Conservation (phyloP, 2,888 invertebrate species). For the Chrysolina oricalcia region DNA sequence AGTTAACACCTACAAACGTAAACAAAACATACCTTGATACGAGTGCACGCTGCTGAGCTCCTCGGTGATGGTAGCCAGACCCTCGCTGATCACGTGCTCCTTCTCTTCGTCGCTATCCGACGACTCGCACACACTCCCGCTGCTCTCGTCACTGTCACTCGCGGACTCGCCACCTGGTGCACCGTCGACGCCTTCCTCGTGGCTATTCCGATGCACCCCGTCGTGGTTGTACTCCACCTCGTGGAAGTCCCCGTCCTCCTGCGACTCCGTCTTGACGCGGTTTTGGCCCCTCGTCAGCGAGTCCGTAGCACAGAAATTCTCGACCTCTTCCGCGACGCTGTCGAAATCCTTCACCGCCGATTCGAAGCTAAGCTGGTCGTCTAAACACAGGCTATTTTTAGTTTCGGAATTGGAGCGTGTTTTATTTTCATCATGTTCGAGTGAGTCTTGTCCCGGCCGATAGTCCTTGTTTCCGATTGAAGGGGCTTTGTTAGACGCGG, state of each 20-base stretch:
- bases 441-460: constrained; percentile 40
- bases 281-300: constrained; percentile 53
- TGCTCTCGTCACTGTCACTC: constrained; percentile 51
- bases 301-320: constrained; percentile 62
- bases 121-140: constrained; percentile 59
- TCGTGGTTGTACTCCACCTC: constrained; percentile 32
- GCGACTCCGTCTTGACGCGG: constrained; percentile 48
- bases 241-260: constrained; percentile 26
- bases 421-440: constrained; percentile 34
- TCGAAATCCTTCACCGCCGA: constrained; percentile 69
- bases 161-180: constrained; percentile 44
- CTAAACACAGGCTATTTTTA: constrained; percentile 61
- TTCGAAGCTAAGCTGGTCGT: constrained; percentile 66
- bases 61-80: constrained; percentile 70
- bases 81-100: constrained; percentile 65
- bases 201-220: constrained; percentile 4
- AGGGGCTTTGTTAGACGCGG: constrained; percentile 22
- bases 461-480: constrained; percentile 30
- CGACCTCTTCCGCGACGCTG: constrained; percentile 68
- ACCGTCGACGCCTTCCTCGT: constrained; percentile 12
- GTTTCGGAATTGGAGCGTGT: constrained; percentile 46
- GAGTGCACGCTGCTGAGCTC: constrained; percentile 66
- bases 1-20: constrained; percentile 2
- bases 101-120: constrained; percentile 63
- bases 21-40: constrained; percentile 53